These are phyloP conservation scores for Callithrix jacchus DNA, from an alignment of 2,113 vertebrate genomes.

Conservation along the genomic window DNA sequence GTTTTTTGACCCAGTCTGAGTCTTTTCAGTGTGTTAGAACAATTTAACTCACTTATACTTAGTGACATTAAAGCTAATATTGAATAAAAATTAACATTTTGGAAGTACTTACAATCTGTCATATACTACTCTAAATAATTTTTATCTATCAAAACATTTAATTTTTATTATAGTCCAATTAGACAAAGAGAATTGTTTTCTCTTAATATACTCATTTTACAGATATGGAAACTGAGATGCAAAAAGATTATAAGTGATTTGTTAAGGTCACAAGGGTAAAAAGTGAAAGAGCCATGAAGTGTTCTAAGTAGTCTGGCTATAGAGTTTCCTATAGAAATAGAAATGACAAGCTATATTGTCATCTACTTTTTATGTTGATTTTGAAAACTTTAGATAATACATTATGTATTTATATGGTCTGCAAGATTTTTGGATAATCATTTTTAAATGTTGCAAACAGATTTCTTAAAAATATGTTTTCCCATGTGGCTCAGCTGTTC, in stretches of 20 bases:
- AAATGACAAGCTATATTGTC: background rate
- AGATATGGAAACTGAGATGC: background rate
- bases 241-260: background rate
- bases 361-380: slow-evolving; percentile 3
- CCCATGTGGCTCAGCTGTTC: background rate
- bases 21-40: background rate
- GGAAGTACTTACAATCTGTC: background rate
- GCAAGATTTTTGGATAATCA: background rate
- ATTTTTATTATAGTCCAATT: background rate
- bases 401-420: background rate
- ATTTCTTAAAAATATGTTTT: background rate
- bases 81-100: background rate
- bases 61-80: background rate
- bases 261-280: background rate
- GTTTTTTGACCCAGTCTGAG: background rate
- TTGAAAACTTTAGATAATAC: background rate
- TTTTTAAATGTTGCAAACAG: background rate
- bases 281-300: background rate
- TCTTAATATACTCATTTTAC: background rate
- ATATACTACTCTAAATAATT: background rate
- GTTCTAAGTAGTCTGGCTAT: background rate
- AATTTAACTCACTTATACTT: background rate
- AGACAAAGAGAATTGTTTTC: background rate
- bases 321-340: background rate
- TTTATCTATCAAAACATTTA: background rate